Percentiles rank a stretch among this genome's conserved stretches.
Conservation (phyloP, 2,113 vertebrate genomes). For the Pipra filicauda region DNA sequence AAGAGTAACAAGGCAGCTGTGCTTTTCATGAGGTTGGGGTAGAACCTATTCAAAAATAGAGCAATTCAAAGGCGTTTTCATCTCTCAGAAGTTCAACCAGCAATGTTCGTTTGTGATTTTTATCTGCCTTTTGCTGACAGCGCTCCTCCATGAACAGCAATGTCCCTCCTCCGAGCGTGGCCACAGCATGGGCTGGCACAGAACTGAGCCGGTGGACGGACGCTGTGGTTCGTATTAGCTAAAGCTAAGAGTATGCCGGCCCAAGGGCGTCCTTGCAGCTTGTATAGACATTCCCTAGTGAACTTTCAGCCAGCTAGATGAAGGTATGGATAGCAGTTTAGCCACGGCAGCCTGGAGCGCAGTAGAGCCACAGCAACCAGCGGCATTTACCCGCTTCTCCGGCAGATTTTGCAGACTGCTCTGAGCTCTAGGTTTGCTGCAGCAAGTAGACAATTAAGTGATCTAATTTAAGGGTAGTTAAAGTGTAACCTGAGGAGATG, state of each 20-base stretch:
- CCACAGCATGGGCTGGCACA: fast-evolving
- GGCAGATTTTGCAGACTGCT: not conserved
- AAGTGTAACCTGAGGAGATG: not conserved
- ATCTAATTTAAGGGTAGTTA: not conserved
- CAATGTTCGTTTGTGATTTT: not conserved
- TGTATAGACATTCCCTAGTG: not conserved
- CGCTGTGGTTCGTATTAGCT: not conserved
- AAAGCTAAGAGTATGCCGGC: not conserved
- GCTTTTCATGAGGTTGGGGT: not conserved
- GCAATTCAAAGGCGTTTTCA: not conserved
- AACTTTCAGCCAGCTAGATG: not conserved
- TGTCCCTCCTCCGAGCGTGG: not conserved
- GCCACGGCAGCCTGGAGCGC: not conserved
- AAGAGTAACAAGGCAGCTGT: not conserved
- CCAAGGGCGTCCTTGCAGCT: not conserved
- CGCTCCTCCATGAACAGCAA: fast-evolving
- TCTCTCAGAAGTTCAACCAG: not conserved
- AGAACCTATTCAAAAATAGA: not conserved
- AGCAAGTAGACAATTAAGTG: not conserved
- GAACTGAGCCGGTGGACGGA: not conserved
- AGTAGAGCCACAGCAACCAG: not conserved
- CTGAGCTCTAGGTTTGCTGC: not conserved
- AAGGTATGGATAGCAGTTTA: not conserved
- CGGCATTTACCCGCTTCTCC: not conserved
- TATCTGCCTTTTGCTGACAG: not conserved